These are phyloP conservation scores for Rallus limicola DNA, from an alignment of 2,113 vertebrate species.

Conservation along the genomic window DNA sequence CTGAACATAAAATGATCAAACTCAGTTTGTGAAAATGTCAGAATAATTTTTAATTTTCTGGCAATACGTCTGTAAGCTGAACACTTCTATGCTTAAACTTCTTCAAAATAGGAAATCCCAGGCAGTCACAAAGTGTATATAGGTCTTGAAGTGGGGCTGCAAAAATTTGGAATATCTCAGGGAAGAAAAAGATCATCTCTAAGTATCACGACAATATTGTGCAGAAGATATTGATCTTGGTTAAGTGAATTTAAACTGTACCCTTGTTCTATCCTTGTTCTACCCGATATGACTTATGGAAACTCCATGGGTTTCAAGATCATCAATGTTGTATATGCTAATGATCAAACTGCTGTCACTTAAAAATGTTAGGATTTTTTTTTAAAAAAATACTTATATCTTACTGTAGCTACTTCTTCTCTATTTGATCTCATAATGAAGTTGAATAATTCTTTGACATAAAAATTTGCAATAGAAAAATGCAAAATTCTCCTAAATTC, in stretches of 20 bases:
- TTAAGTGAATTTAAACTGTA: constrained; percentile 6
- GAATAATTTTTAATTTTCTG: constrained; percentile 11
- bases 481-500: neutral
- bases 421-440: neutral
- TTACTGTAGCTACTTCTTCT: neutral
- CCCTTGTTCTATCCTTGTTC: neutral
- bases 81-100: neutral
- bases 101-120: neutral
- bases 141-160: neutral
- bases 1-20: neutral
- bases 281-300: neutral
- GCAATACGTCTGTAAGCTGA: neutral
- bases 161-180: constrained; percentile 10
- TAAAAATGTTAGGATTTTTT: neutral
- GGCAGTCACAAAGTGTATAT: neutral
- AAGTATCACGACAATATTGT: neutral
- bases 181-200: neutral
- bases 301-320: neutral
- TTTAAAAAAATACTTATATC: no score
- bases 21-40: neutral
- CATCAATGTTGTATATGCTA: neutral
- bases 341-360: neutral
- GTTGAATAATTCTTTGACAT: neutral
- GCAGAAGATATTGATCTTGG: neutral
- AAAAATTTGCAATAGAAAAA: neutral